Conservation (phyloP, 2,888 invertebrate species). For the Cosmopolites sordidus region DNA sequence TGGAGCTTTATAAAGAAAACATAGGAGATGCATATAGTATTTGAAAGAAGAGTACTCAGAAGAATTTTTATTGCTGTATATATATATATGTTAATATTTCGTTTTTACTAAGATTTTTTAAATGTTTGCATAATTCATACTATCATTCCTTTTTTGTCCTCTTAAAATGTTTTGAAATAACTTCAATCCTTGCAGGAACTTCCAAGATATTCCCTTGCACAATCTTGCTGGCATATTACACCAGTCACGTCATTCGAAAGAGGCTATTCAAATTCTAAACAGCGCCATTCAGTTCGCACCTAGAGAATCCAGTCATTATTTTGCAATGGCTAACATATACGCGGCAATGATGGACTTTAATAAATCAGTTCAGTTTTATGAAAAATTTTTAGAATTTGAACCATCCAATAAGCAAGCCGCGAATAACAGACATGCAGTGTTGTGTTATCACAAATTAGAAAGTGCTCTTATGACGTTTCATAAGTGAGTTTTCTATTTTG, state of each 20-base stretch:
- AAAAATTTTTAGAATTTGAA: constrained; percentile 61
- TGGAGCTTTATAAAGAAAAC: no score
- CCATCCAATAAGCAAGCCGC: constrained; percentile 59
- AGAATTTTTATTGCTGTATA: no score
- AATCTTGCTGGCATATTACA: constrained; percentile 72
- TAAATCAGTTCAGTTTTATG: constrained; percentile 62
- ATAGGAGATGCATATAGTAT: no score
- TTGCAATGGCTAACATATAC: constrained; percentile 70
- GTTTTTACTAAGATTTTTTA: background rate
- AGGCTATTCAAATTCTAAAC: constrained; percentile 68
- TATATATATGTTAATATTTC: background rate
- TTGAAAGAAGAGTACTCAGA: no score
- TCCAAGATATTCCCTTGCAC: constrained; percentile 68
- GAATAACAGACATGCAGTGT: constrained; percentile 60
- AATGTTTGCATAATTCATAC: no score
- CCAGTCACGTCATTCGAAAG: constrained; percentile 61
- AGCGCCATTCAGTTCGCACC: constrained; percentile 70
- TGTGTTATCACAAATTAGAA: constrained; percentile 62
- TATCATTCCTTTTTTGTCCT: no score
- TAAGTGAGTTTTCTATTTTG: constrained; percentile 48
- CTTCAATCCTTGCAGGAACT: constrained; percentile 61
- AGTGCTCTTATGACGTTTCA: constrained; percentile 56
- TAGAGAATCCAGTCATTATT: constrained; percentile 57
- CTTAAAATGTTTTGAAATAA: no score
- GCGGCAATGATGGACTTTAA: constrained; percentile 68